Percentiles rank a stretch among this genome's conserved stretches.
Conservation (phyloP, 2,888 invertebrate genomes). For the Sclerodermus sp. region DNA sequence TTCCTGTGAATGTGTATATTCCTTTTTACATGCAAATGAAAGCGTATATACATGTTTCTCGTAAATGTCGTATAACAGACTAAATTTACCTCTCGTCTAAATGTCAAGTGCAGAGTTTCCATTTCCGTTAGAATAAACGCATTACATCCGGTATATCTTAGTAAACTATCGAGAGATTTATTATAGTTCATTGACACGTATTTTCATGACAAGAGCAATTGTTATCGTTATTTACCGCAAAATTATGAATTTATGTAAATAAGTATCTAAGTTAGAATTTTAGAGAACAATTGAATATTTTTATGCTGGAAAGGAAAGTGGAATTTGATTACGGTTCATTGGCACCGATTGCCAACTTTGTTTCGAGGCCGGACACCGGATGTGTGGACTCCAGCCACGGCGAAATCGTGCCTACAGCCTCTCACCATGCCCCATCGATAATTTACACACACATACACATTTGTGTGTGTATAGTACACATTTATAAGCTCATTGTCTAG, state of each 20-base stretch:
- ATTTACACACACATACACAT: conserved; percentile 17
- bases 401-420: conserved; percentile 26
- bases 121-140: conserved; percentile 21
- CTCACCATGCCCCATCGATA: conserved; percentile 16
- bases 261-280: too few species aligned
- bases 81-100: conserved; percentile 44
- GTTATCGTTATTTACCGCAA: too few species aligned
- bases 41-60: conserved; percentile 25
- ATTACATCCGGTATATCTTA: conserved; percentile 11
- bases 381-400: conserved; percentile 28
- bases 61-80: conserved; percentile 44
- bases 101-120: conserved; percentile 44
- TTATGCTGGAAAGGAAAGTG: conserved; percentile 27
- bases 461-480: conserved; percentile 18
- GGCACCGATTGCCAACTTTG: conserved; percentile 37
- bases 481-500: conserved; percentile 29
- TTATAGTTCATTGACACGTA: too few species aligned
- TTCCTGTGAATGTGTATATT: conserved; percentile 12
- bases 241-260: too few species aligned
- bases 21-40: conserved; percentile 25
- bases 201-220: too few species aligned
- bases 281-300: too few species aligned
- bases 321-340: conserved; percentile 34
- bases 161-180: background rate
- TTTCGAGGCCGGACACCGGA: conserved; percentile 43